phyloP scores from a whole-genome alignment of 2,113 vertebrate genomes.

The Cyanocitta stelleri region DNA sequence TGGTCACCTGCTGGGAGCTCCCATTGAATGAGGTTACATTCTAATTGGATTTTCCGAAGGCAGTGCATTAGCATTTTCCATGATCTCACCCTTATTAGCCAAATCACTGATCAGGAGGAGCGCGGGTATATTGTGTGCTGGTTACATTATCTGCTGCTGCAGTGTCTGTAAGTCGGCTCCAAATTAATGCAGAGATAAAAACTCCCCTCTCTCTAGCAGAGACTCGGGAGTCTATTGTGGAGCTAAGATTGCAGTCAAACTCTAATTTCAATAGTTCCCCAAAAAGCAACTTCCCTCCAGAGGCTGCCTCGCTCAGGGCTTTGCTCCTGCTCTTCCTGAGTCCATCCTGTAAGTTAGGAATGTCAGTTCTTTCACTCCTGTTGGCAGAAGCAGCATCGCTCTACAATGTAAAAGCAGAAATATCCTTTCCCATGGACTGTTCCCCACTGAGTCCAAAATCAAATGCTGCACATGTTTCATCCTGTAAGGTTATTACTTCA shows the following conservation, averaged over 20 bases:
- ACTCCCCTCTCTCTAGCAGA: background rate
- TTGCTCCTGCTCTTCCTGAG: background rate
- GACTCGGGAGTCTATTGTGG: background rate
- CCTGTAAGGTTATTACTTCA: background rate
- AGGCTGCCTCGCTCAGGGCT: background rate
- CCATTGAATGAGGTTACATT: constrained; percentile 35
- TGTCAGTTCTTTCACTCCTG: background rate
- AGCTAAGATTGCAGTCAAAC: background rate
- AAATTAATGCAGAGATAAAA: background rate
- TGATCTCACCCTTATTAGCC: constrained; percentile 62
- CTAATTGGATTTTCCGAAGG: constrained; percentile 55
- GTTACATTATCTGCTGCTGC: constrained; percentile 13
- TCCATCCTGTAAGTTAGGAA: rapidly evolving
- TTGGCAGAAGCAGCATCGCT: background rate
- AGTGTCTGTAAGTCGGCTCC: background rate
- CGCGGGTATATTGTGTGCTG: background rate
- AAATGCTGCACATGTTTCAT: background rate
- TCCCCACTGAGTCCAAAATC: background rate
- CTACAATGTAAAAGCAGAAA: background rate
- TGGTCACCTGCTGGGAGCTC: constrained; percentile 38
- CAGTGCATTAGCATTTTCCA: constrained; percentile 57
- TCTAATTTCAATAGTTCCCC: background rate
- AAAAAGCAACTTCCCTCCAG: background rate
- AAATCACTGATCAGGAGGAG: constrained; percentile 34
- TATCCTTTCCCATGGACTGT: background rate